phyloP scores from a whole-genome alignment of 2,888 invertebrate genomes.

The Cheilosia scutellata region DNA sequence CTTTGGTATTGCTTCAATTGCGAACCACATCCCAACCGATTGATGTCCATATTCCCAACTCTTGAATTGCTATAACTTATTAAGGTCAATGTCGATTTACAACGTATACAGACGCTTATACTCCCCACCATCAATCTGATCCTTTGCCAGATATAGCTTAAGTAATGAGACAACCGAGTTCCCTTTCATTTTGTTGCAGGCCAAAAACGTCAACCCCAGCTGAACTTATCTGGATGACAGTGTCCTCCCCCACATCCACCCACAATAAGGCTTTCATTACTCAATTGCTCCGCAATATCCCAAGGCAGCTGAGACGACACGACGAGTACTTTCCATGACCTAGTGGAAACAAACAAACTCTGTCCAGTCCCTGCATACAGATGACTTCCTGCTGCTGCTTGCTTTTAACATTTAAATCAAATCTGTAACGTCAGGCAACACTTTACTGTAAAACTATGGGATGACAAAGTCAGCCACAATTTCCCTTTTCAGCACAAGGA shows the following conservation, averaged over 20 bases:
- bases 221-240: too few relatives aligned
- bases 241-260: neutral
- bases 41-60: neutral
- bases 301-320: neutral
- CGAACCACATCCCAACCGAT: neutral
- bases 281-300: neutral
- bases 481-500: neutral
- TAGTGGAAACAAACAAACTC: slow-evolving; percentile 32
- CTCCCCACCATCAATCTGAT: too few relatives aligned
- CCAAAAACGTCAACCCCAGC: too few relatives aligned
- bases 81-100: too few relatives aligned
- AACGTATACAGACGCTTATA: too few relatives aligned
- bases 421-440: slow-evolving; percentile 59
- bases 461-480: slow-evolving; percentile 30
- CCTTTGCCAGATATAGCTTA: too few relatives aligned
- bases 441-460: slow-evolving; percentile 43
- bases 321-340: slow-evolving; percentile 30
- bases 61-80: neutral
- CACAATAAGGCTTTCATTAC: neutral
- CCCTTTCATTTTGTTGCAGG: too few relatives aligned
- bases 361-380: slow-evolving; percentile 44
- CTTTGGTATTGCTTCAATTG: too few relatives aligned
- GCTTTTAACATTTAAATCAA: slow-evolving; percentile 66
- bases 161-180: too few relatives aligned
- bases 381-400: slow-evolving; percentile 44